Evolutionary conservation across 37 sponge, comb jelly and placozoan genomes (phyloP), one percentile per base, ranked within the genome.

Genomic region (Eunapius fragilis): DNA sequence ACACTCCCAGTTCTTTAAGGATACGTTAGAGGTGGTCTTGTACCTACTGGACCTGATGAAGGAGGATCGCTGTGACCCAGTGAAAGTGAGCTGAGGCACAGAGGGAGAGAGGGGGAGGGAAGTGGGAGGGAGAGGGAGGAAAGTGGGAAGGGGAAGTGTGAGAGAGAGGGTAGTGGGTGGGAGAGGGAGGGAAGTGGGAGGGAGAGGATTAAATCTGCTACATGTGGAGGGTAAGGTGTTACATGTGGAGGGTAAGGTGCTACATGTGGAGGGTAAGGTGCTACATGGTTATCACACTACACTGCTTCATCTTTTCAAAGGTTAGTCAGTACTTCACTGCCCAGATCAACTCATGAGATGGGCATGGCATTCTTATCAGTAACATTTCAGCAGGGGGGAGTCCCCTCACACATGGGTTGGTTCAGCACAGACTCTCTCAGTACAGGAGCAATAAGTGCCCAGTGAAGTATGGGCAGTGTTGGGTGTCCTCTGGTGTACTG

Each of bases 401-500:
- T 68, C 74, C 14, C 91, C 94, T 45, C 45, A 78, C 30, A 41
- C 6, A 41, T 38, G 70, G 0, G 87, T 76, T 69, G 94, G 91
- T 0, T 89, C 90, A 36, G 94, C 80, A 4, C 78, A 87, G 82
- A 32, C 72, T 94, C 35, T 75, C 74, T 5, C 71, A 87, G 76
- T 94, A 80, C 74, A 70, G 83, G 37, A 50, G 69, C 17, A 81
- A 81, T 77, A 82, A 88, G 68, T 31, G 81, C 69, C 81, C 88
- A 50, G 94, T 94, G 19, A 81, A 69, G 76, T 94, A 82, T 83
- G 94, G 86, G 1, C 95, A 94, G 82, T 94, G 95, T 80, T 94
- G 91, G 91, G 91, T 94, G 25, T 94, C 91, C 91, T 91, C 91
- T 72, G 95, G 95, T 3, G 84, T 94, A 22, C 87, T 78, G 36